Conservation (phyloP, 2,888 invertebrate species). For the Caenorhabditis doughertyi region DNA sequence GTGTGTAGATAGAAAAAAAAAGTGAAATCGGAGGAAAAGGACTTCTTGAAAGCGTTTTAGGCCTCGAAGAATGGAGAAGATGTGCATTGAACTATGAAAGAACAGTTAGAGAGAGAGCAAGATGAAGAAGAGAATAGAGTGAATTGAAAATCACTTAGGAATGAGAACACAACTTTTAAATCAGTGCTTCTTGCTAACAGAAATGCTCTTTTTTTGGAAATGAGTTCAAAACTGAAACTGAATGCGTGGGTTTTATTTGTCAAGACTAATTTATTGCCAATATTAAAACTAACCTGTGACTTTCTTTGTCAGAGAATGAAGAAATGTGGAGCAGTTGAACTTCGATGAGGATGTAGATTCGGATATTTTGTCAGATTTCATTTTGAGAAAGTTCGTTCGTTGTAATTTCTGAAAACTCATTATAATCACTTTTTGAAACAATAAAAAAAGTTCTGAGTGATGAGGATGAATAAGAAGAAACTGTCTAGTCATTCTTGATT, state of each 20-base stretch:
- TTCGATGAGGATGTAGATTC: not conserved
- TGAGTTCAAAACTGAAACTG: too few relatives aligned
- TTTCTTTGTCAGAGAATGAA: not conserved
- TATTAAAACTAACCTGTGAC: constrained; percentile 13
- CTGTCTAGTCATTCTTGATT: not conserved
- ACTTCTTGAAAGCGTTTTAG: not conserved
- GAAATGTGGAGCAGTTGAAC: constrained; percentile 6
- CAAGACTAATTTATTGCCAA: not conserved
- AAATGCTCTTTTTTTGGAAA: not conserved
- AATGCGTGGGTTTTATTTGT: too few relatives aligned
- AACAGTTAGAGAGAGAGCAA: not conserved
- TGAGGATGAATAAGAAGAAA: not conserved
- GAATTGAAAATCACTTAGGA: not conserved
- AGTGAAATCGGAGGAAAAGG: not conserved
- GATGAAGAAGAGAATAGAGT: not conserved
- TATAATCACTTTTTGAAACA: too few relatives aligned
- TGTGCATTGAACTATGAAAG: constrained; percentile 27
- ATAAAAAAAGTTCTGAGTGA: not conserved
- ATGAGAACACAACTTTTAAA: not conserved
- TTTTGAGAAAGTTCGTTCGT: not conserved
- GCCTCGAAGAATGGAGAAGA: not conserved
- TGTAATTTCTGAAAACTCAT: too few relatives aligned
- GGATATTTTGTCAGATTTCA: not conserved
- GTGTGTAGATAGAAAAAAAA: not conserved
- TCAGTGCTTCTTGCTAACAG: too few relatives aligned